Evolutionary conservation across 2,113 vertebrate species (phyloP).

Genomic region (Accipiter cooperii): DNA sequence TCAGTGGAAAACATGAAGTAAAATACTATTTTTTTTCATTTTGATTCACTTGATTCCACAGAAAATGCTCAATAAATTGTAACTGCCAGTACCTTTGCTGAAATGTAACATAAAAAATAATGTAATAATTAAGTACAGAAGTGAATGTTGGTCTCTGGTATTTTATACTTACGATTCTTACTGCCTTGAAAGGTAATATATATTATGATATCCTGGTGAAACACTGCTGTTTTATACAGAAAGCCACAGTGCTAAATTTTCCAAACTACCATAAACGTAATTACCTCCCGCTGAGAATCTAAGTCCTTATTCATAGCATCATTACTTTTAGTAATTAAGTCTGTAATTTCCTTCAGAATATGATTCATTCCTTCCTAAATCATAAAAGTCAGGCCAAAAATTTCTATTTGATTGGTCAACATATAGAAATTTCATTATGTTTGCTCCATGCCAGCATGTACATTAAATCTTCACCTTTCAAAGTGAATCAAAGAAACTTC

Average conservation of each 20-base stretch:
- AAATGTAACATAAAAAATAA: neutral
- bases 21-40: neutral
- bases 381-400: neutral
- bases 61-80: neutral
- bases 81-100: neutral
- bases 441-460: neutral
- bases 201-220: neutral
- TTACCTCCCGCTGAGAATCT: conserved; percentile 40
- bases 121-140: neutral
- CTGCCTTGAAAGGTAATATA: neutral
- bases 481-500: neutral
- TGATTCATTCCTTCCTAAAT: conserved; percentile 40
- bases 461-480: neutral
- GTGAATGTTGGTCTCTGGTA: neutral
- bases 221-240: neutral
- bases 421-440: neutral
- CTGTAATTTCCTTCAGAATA: conserved; percentile 53
- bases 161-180: neutral
- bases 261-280: conserved; percentile 27
- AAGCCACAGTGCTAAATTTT: conserved; percentile 20
- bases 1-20: neutral
- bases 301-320: conserved; percentile 14
- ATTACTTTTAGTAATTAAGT: conserved; percentile 60
- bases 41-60: neutral
- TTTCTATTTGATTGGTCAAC: neutral